Conservation (phyloP, 2,113 vertebrate species). For the Dasyornis broadbenti region DNA sequence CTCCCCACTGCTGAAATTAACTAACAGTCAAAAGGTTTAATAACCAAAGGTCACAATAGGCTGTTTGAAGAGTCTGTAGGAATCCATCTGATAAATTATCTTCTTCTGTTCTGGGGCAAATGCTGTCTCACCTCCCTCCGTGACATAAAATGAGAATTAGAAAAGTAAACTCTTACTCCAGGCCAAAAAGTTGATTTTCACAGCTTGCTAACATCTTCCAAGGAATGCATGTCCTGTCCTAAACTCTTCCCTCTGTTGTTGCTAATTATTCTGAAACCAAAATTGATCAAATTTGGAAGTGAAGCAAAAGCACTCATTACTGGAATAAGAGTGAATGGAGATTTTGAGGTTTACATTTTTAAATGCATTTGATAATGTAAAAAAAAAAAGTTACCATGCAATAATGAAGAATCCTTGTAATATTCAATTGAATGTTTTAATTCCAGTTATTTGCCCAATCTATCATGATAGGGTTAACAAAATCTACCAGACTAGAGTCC, state of each 20-base stretch:
- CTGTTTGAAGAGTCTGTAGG: slow-evolving; percentile 66
- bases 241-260: not conserved
- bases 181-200: slow-evolving; percentile 31
- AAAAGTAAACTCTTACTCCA: slow-evolving; percentile 33
- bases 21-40: slow-evolving; percentile 76
- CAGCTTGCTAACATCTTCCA: not conserved
- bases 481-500: not conserved
- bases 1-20: slow-evolving; percentile 76
- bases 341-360: not conserved
- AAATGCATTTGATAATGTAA: not conserved
- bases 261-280: not conserved
- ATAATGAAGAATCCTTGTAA: not conserved
- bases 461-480: not conserved
- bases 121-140: slow-evolving; percentile 20
- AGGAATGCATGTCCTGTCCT: not conserved
- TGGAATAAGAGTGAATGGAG: not conserved
- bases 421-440: not conserved
- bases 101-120: slow-evolving; percentile 48
- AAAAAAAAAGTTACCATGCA: not conserved
- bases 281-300: not conserved
- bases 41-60: slow-evolving; percentile 68
- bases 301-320: not conserved
- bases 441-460: not conserved
- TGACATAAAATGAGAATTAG: slow-evolving; percentile 45
- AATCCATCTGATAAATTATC: slow-evolving; percentile 71